Evolutionary conservation across 1,140 invertebrate genomes (phyloP).

Genomic region (Drosophila yakuba): DNA sequence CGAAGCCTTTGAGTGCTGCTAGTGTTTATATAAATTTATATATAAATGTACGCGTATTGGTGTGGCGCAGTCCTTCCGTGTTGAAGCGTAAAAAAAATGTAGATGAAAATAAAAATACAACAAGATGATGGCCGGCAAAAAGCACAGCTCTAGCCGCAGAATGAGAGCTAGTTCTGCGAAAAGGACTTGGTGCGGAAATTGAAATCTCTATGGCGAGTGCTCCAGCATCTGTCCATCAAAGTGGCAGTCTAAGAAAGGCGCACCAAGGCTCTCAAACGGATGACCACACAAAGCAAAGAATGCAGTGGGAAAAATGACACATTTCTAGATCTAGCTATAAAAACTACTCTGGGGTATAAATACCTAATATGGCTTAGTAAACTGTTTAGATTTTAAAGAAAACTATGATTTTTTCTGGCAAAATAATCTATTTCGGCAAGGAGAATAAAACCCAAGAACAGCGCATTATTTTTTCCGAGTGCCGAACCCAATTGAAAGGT

Average conservation of each 20-base stretch:
- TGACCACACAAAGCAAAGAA: conserved; percentile 20
- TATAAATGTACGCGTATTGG: background rate
- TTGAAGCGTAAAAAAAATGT: conserved; percentile 45
- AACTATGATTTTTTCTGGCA: no score
- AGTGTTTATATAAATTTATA: conserved; percentile 16
- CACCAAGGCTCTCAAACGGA: conserved; percentile 47
- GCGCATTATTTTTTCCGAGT: conserved; percentile 1
- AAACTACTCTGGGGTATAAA: no score
- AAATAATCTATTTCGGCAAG: background rate
- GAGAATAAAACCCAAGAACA: background rate
- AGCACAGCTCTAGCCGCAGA: conserved; percentile 10
- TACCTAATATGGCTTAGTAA: background rate
- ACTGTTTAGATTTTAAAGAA: no score
- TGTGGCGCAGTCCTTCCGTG: conserved; percentile 23
- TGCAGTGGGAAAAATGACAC: conserved; percentile 7
- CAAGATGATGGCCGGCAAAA: conserved; percentile 31
- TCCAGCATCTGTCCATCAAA: conserved; percentile 49
- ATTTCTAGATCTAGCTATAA: no score
- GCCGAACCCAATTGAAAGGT: conserved; percentile 5
- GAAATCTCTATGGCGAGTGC: conserved; percentile 16
- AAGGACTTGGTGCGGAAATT: conserved; percentile 30
- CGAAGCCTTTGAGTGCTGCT: conserved; percentile 52
- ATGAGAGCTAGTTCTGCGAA: conserved; percentile 13
- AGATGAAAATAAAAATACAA: conserved; percentile 41
- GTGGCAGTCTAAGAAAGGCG: conserved; percentile 42